These are phyloP conservation scores for Oreochromis mossambicus DNA, from an alignment of 2,797 vertebrate genomes.

Conservation along the genomic window DNA sequence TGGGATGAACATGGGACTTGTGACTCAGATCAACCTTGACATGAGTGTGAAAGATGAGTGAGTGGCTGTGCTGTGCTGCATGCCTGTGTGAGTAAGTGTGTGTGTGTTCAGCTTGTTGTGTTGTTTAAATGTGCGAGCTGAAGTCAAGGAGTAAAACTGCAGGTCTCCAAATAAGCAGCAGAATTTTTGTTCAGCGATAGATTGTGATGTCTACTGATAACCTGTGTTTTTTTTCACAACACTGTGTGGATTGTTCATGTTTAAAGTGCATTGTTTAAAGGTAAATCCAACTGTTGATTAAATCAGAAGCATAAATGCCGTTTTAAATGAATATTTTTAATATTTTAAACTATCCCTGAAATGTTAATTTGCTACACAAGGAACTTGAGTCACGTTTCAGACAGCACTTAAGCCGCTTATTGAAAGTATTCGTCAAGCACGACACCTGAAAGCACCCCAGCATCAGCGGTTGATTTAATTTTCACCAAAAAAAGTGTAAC, in stretches of 20 bases:
- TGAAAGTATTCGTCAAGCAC: constrained; percentile 59
- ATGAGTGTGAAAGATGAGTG: constrained; percentile 44
- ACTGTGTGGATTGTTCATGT: constrained; percentile 2
- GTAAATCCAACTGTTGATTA: constrained; percentile 35
- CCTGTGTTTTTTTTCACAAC: not conserved
- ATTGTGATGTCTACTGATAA: constrained; percentile 18
- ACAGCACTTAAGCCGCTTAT: constrained; percentile 51
- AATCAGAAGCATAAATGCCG: constrained; percentile 49
- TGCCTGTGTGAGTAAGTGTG: not conserved
- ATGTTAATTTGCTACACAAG: constrained; percentile 6
- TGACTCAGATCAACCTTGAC: constrained; percentile 68
- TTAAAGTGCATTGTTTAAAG: not conserved
- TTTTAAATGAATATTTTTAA: not conserved
- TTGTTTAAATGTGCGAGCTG: not conserved
- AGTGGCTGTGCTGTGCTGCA: constrained; percentile 9
- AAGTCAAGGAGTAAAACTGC: constrained; percentile 16
- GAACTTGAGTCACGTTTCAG: constrained; percentile 43
- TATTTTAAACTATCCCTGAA: not conserved
- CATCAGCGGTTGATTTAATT: constrained; percentile 57
- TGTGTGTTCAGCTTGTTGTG: not conserved
- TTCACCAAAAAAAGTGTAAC: constrained; percentile 31
- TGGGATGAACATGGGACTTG: constrained; percentile 69
- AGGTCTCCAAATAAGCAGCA: constrained; percentile 34
- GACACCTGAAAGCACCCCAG: constrained; percentile 43
- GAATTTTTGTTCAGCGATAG: constrained; percentile 4